Evolutionary conservation across 2,113 vertebrate species (phyloP), one percentile per base, ranked within the genome.

Genomic region (Neodontobutis hainanensis): DNA sequence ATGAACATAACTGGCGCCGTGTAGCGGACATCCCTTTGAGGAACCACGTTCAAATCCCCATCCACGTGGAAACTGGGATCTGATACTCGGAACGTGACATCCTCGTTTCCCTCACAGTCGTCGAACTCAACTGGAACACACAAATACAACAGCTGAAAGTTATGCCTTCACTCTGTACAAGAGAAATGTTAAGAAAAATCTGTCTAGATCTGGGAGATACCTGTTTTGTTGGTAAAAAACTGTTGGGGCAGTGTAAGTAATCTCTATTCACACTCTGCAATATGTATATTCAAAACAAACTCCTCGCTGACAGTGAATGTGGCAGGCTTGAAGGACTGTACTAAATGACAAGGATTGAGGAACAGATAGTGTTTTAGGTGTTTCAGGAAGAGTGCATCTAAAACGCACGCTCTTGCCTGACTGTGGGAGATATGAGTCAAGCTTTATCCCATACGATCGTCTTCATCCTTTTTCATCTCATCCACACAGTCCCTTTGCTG

Each of bases 91-190:
- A 96, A 98, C 55, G 79, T 91, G 75, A 96, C 86, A 4, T 89
- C 89, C 58, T 93, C 76, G 40, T 98, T 98, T 11, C 94, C 96
- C n/a, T 91, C 87, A 78, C 97, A 98, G 91, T 98, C 96, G 19
- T 94, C 94, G 76, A 98, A 98, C 82, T 91, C 86, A 82, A 99
- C 97, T 99, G 88, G 5, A 85, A 84, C 61, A 71, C 51, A 69
- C 8, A 75, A 8, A 83, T 6, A 64, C 10, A 80, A 32, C 4
- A 12, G 9, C n/a, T 11, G 4, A 32, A 27, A 32, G 43, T 74
- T 76, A 77, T 0, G 12, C 32, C 27, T 10, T 45, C 2, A 16
- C 8, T 50, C 8, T 0, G 0, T 48, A 62, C 10, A 53, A 61
- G 73, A 65, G 48, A 65, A 12, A 53, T 5, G 32, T 11, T 6